Conservation (phyloP, 2,113 vertebrate species). For the Prinia subflava region DNA sequence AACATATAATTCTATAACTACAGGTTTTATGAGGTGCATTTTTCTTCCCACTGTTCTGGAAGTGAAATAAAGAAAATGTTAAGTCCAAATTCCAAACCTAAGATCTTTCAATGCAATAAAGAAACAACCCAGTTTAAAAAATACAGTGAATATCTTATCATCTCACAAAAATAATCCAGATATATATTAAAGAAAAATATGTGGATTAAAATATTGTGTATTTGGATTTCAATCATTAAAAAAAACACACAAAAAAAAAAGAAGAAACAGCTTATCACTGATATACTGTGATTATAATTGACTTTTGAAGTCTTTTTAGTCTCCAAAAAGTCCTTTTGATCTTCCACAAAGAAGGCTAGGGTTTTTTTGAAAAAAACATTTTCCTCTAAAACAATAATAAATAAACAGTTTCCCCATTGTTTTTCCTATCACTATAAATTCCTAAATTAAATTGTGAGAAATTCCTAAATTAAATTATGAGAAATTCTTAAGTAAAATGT, state of each 20-base stretch:
- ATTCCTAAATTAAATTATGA: neutral
- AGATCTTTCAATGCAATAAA: neutral
- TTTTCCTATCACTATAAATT: neutral
- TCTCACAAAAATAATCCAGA: neutral
- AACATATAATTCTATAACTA: neutral
- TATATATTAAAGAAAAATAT: neutral
- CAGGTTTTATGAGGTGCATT: neutral
- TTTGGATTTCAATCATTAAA: neutral
- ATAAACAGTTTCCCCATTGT: neutral
- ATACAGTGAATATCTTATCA: neutral
- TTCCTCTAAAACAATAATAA: neutral
- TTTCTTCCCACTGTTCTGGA: neutral
- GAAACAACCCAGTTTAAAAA: neutral
- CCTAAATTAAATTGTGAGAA: neutral
- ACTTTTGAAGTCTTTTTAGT: neutral
- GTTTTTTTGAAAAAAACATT: neutral
- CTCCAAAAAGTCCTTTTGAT: neutral
- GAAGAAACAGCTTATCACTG: neutral
- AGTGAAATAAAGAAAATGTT: neutral
- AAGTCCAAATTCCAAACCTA: neutral
- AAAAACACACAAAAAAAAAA: neutral
- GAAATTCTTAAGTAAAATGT: neutral
- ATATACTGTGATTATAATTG: neutral
- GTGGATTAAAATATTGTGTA: neutral
- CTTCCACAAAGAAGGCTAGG: neutral